A percentile compares a stretch with the other conserved stretches of the same genome.
Conservation (phyloP, 2,797 vertebrate genomes). For the Distichodus sexfasciatus region DNA sequence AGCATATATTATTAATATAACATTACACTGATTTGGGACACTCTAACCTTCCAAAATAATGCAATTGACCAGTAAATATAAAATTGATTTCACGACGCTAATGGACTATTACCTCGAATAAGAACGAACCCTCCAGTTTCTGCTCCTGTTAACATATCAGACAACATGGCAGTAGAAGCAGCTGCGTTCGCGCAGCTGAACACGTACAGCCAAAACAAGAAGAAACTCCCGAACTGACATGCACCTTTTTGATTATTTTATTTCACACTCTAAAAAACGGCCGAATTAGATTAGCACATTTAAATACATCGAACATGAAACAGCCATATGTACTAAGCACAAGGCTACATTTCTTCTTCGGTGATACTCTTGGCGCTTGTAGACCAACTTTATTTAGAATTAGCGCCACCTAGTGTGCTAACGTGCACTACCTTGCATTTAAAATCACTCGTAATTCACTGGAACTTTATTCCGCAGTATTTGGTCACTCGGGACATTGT, state of each 20-base stretch:
- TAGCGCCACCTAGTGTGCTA: conserved; percentile 20
- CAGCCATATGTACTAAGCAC: not conserved
- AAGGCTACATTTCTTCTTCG: not conserved
- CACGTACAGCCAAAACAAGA: too few species aligned
- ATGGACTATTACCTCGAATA: conserved; percentile 72
- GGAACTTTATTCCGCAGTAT: too few species aligned
- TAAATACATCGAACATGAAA: not conserved
- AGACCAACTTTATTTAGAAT: not conserved
- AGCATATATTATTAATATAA: too few species aligned
- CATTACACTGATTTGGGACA: too few species aligned
- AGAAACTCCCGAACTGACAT: too few species aligned
- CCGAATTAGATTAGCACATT: not conserved
- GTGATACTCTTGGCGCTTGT: not conserved
- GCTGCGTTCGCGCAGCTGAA: too few species aligned
- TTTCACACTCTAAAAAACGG: not conserved
- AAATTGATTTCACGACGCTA: too few species aligned
- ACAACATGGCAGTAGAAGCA: conserved; percentile 66
- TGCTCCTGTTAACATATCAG: conserved; percentile 65
- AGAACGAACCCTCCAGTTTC: conserved; percentile 70
- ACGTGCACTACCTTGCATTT: too few species aligned
- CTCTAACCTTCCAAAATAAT: too few species aligned
- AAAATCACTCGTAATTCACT: too few species aligned
- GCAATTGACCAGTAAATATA: too few species aligned
- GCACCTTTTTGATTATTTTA: not conserved
- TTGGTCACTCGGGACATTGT: too few species aligned